phyloP scores from a whole-genome alignment of 2,888 invertebrate species.

The Standfussiana lucernea region DNA sequence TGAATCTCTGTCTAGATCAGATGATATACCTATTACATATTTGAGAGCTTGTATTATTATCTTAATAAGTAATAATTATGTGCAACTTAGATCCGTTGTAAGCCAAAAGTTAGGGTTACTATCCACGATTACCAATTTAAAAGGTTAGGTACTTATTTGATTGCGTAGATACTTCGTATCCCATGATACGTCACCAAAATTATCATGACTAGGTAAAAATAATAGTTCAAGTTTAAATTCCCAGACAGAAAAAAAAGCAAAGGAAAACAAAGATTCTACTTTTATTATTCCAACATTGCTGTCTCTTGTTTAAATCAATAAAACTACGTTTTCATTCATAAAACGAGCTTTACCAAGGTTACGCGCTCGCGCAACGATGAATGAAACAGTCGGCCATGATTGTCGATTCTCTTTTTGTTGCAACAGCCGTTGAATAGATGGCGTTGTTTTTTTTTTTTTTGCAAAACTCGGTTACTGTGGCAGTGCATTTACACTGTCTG shows the following conservation, averaged over 20 bases:
- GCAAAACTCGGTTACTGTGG: constrained; percentile 49
- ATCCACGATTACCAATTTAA: neutral
- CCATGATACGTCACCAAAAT: neutral
- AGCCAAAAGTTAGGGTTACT: too few species aligned
- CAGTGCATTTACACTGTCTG: constrained; percentile 24
- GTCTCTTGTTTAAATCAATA: constrained; percentile 28
- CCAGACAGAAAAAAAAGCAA: neutral
- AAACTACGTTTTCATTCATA: constrained; percentile 56
- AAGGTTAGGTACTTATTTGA: neutral
- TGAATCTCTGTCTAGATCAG: neutral
- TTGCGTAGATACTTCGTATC: neutral
- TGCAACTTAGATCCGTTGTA: neutral
- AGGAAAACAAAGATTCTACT: neutral
- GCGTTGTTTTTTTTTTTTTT: constrained; percentile 73
- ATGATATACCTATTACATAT: neutral
- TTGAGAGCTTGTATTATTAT: neutral
- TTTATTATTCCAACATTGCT: neutral
- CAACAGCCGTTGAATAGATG: constrained; percentile 73
- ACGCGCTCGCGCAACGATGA: constrained; percentile 55
- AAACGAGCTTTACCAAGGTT: constrained; percentile 75
- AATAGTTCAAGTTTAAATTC: neutral
- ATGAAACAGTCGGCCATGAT: constrained; percentile 50
- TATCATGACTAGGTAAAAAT: neutral
- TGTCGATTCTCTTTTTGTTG: constrained; percentile 73
- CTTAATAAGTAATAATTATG: neutral